Evolutionary conservation across 2,888 invertebrate genomes (phyloP), one percentile per base, ranked within the genome.

Genomic region (Eupithecia tripunctaria): DNA sequence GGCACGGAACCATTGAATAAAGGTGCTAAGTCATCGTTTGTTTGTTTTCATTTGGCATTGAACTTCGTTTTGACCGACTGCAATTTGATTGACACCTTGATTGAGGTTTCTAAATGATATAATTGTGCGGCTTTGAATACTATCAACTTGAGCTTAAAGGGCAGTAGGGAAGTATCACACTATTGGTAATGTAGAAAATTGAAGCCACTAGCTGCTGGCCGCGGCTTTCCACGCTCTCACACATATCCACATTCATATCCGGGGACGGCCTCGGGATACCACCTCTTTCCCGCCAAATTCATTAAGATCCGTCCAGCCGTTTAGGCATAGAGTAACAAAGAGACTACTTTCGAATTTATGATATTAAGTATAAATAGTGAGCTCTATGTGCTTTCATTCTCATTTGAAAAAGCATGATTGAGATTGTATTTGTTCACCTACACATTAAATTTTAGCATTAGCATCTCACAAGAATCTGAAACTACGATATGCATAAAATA

Each of bases 31-130:
- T 91, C 91, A 91, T 88, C 82, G 82, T 86, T 82, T 84, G 79
- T 81, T 81, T 84, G 82, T 81, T 80, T 82, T 81, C 81, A 81
- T 79, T 80, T 84, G 87, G 82, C 89, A 90, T 86, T 91, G 90
- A 91, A 90, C 89, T 88, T 88, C 81, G 77, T 76, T 78, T 69
- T 81, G 82, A 80, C 76, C 74, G 71, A 69, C 59, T 41, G 72
- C 62, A 75, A 77, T 74, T 80, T 82, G 82, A 84, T 81, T 81
- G 80, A 83, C 82, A 79, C 70, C 77, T 41, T 72, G 71, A 75
- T 77, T 73, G 76, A 68, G 51, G 68, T 71, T 74, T 71, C 36
- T 47, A 47, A 27, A 71, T 63, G 27, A 27, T 51, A 62, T 74
- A 66, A 72, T 64, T 38, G 38, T 25, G 21, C 7, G 7, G 64